Conservation (phyloP, 2,113 vertebrate genomes). For the Microcebus griseorufus region DNA sequence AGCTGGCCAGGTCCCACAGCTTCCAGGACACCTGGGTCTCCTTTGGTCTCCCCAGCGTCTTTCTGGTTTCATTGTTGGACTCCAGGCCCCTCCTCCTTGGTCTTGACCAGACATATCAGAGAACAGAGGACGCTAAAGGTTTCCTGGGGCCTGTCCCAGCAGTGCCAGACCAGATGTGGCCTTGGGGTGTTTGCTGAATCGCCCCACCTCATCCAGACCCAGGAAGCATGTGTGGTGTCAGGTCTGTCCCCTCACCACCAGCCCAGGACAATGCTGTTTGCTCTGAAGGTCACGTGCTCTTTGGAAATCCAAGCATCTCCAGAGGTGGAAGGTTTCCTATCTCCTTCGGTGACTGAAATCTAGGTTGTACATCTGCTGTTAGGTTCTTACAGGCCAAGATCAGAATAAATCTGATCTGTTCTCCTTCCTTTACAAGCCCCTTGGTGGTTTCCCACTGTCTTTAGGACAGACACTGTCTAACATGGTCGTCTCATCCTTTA, state of each 20-base stretch:
- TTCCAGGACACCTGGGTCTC: neutral
- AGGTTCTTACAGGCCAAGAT: neutral
- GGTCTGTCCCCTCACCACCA: neutral
- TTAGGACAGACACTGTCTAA: neutral
- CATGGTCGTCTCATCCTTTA: accelerated
- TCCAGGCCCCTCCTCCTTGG: neutral
- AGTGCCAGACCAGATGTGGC: accelerated
- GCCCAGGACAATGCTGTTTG: neutral
- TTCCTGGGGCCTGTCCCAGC: neutral
- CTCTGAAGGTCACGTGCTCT: neutral
- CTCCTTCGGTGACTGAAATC: neutral
- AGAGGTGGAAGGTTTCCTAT: neutral
- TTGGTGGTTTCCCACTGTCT: neutral
- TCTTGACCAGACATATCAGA: neutral
- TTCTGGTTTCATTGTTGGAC: neutral
- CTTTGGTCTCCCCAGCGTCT: neutral
- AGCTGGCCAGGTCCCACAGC: neutral
- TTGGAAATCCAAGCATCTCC: neutral
- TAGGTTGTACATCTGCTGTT: neutral
- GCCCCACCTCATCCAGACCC: neutral
- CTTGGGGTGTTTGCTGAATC: neutral
- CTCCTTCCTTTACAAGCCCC: neutral
- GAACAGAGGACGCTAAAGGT: neutral
- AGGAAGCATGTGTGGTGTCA: accelerated
- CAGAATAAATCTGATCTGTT: neutral